Percentiles rank a stretch among this genome's conserved stretches.
phyloP scores from a whole-genome alignment of 2,797 vertebrate genomes.

The Odontamblyopus lacepedii region DNA sequence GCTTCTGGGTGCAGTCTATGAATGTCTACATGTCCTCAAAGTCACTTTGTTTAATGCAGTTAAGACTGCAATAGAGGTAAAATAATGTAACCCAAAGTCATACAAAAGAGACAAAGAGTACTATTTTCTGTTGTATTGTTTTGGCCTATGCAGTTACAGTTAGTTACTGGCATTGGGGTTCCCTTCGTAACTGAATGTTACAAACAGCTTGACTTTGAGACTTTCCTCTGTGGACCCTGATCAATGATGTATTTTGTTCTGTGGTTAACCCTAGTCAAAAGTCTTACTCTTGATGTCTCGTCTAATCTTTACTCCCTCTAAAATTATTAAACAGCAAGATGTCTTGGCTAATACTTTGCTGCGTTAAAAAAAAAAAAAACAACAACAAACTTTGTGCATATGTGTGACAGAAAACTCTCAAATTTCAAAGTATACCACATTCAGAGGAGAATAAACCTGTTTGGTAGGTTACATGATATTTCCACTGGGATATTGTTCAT shows the following conservation, averaged over 20 bases:
- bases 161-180: slow-evolving; percentile 7
- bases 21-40: neutral
- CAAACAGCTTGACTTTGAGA: neutral
- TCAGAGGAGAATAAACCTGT: slow-evolving; percentile 40
- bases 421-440: slow-evolving; percentile 37
- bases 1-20: neutral
- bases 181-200: no score
- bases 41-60: neutral
- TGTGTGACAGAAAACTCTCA: slow-evolving; percentile 7
- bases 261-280: neutral
- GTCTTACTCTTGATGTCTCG: slow-evolving; percentile 18
- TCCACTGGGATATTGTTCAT: slow-evolving; percentile 34
- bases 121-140: slow-evolving; percentile 29
- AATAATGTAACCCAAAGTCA: slow-evolving; percentile 10
- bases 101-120: slow-evolving; percentile 8
- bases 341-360: slow-evolving; percentile 61
- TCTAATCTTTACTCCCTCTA: slow-evolving; percentile 2
- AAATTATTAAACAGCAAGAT: slow-evolving; percentile 13
- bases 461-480: slow-evolving; percentile 45
- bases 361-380: slow-evolving; percentile 68
- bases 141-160: neutral
- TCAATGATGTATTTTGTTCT: neutral
- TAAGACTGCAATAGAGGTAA: neutral
- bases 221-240: neutral
- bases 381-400: neutral